Conservation (phyloP, 1,140 invertebrate genomes). For the Tetragonula clypearis region DNA sequence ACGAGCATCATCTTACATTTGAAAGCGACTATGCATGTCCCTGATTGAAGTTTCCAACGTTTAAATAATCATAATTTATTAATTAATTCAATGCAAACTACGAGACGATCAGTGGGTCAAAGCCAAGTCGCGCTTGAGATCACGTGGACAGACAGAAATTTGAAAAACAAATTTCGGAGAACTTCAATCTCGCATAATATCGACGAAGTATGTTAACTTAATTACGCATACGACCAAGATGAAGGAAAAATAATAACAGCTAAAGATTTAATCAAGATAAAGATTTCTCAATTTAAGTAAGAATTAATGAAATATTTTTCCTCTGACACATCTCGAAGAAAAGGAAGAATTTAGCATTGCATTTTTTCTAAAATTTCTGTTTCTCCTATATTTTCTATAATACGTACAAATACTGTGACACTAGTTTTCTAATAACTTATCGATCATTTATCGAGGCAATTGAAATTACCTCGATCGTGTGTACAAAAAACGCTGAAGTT, state of each 20-base stretch:
- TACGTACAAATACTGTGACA: too few relatives aligned
- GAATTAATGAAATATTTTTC: too few relatives aligned
- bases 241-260: not conserved
- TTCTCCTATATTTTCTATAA: too few relatives aligned
- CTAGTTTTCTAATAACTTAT: too few relatives aligned
- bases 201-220: not conserved
- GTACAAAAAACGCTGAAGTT: too few relatives aligned
- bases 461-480: too few relatives aligned
- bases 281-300: too few relatives aligned
- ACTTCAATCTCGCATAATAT: not conserved
- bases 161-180: not conserved
- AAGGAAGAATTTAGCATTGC: too few relatives aligned
- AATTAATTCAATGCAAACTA: slow-evolving; percentile 32
- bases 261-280: too few relatives aligned
- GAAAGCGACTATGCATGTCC: not conserved
- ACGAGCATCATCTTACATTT: slow-evolving; percentile 26
- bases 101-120: slow-evolving; percentile 46
- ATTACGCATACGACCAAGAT: not conserved
- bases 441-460: too few relatives aligned
- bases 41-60: slow-evolving; percentile 43
- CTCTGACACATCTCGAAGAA: too few relatives aligned
- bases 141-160: not conserved
- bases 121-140: slow-evolving; percentile 22
- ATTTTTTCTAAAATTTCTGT: too few relatives aligned
- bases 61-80: slow-evolving; percentile 61